Conservation (phyloP, 2,888 invertebrate species). For the Limnephilus lunatus region DNA sequence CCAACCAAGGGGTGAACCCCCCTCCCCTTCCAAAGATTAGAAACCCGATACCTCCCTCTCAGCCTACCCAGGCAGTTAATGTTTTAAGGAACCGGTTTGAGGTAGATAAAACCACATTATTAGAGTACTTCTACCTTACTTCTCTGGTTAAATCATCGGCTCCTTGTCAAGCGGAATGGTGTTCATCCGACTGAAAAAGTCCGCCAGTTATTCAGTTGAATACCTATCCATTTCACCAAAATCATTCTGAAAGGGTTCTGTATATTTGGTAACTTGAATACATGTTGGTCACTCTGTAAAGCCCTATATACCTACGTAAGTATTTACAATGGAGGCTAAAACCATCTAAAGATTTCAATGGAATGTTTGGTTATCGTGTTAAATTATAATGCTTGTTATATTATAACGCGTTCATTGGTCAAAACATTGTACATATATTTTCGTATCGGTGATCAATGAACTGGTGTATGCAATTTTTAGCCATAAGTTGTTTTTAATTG, state of each 20-base stretch:
- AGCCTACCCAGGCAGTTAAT: not conserved
- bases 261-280: not conserved
- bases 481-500: too few species aligned
- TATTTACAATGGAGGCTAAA: not conserved
- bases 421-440: too few species aligned
- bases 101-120: not conserved
- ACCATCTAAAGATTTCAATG: not conserved
- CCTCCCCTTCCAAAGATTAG: not conserved
- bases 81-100: slow-evolving; percentile 20
- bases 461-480: too few species aligned
- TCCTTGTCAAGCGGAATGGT: slow-evolving; percentile 22
- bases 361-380: not conserved
- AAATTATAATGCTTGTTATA: not conserved
- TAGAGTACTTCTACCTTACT: not conserved
- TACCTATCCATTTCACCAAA: not conserved
- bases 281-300: not conserved
- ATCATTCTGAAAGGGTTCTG: not conserved
- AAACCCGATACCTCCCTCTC: slow-evolving; percentile 5
- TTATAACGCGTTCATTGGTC: too few species aligned
- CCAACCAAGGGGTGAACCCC: not conserved
- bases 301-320: not conserved
- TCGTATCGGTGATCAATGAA: too few species aligned
- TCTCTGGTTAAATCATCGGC: slow-evolving; percentile 2
- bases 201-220: not conserved
- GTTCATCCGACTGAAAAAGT: slow-evolving; percentile 14